A percentile compares a stretch with the other conserved stretches of the same genome.
phyloP scores from a whole-genome alignment of 2,113 vertebrate genomes.

The Amphilophus citrinellus region DNA sequence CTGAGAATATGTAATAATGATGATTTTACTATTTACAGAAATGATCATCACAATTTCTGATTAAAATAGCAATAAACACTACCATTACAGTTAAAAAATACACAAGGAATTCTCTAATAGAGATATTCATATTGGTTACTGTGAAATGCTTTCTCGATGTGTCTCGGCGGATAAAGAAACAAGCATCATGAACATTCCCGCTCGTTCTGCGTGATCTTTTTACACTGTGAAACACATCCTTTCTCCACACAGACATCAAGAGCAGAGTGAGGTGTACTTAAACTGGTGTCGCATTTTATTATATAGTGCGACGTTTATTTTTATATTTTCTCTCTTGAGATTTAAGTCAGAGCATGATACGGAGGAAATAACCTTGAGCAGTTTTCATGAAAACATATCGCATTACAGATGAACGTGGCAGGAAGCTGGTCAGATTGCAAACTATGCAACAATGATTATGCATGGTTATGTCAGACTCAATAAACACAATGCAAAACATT shows the following conservation, averaged over 20 bases:
- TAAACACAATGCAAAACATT: background rate
- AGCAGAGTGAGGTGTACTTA: background rate
- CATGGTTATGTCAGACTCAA: background rate
- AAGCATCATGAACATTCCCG: slow-evolving; percentile 25
- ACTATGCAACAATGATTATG: background rate
- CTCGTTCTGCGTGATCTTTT: slow-evolving; percentile 19
- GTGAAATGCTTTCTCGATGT: slow-evolving; percentile 23
- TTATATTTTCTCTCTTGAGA: background rate
- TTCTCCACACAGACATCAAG: background rate
- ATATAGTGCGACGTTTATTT: background rate
- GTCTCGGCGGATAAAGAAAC: slow-evolving; percentile 18
- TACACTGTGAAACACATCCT: background rate
- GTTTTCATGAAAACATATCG: slow-evolving; percentile 6
- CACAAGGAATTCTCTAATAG: background rate
- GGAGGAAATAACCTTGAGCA: background rate
- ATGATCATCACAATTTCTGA: background rate
- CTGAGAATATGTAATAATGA: background rate
- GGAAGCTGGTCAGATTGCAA: background rate
- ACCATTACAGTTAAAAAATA: background rate
- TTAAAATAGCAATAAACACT: background rate
- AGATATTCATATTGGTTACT: slow-evolving; percentile 23
- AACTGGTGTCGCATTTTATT: background rate
- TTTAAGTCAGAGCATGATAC: background rate
- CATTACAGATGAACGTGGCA: background rate
- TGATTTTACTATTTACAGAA: background rate